Evolutionary conservation across 92 coral and sea anemone genomes (phyloP).

Genomic region (Umimayanthus chanpuru): DNA sequence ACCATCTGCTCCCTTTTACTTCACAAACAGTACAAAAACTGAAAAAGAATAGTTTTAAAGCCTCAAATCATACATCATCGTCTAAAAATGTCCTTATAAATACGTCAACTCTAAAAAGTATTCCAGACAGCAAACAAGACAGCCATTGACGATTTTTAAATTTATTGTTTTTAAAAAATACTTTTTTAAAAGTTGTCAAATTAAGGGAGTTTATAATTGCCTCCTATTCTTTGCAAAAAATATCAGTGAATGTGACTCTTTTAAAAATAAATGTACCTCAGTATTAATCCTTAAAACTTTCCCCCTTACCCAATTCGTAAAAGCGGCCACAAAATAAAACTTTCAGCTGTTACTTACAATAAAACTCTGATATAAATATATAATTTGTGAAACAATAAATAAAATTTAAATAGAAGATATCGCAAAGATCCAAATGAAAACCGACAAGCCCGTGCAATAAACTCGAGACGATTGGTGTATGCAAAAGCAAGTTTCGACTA

Average conservation of each 20-base stretch:
- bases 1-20: too few relatives aligned
- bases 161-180: slow-evolving; percentile 5
- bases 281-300: background rate
- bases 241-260: background rate
- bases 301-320: background rate
- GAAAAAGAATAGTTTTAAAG: too few relatives aligned
- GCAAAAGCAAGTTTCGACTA: too few relatives aligned
- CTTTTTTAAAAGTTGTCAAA: background rate
- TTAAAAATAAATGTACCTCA: background rate
- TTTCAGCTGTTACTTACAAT: background rate
- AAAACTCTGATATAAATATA: background rate
- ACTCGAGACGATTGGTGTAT: background rate
- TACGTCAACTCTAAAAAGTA: too few relatives aligned
- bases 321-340: background rate
- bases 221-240: slow-evolving; percentile 24
- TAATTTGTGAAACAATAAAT: too few relatives aligned
- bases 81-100: too few relatives aligned
- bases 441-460: background rate
- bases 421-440: background rate
- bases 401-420: background rate
- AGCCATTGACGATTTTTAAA: background rate
- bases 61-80: too few relatives aligned
- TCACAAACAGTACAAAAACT: too few relatives aligned
- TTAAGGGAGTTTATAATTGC: background rate
- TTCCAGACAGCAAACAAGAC: background rate